These are phyloP conservation scores for Brachypodius melanocephalos DNA, from an alignment of 2,113 vertebrate species.

Conservation along the genomic window DNA sequence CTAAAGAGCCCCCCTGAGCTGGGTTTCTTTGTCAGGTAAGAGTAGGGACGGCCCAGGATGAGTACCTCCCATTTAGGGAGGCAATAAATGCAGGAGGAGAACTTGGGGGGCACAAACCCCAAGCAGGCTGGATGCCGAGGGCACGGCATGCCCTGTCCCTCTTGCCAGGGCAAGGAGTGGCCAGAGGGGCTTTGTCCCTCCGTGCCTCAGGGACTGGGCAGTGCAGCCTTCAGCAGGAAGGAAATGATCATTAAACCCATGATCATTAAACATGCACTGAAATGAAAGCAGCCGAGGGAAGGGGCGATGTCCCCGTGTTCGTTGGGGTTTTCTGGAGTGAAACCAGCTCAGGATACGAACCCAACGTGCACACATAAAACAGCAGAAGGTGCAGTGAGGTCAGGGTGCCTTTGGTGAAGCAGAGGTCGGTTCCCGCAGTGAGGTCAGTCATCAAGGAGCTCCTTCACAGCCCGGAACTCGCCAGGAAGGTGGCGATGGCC, in stretches of 20 bases:
- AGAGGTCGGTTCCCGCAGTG: not conserved
- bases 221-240: not conserved
- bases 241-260: no score
- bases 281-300: not conserved
- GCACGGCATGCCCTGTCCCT: fast-evolving
- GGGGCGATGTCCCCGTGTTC: not conserved
- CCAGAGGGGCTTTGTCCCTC: not conserved
- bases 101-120: fast-evolving
- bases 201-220: fast-evolving
- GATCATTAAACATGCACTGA: no score
- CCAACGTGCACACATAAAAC: fast-evolving
- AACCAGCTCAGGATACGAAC: not conserved
- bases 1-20: not conserved
- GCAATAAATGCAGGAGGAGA: not conserved
- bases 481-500: slow-evolving; percentile 59
- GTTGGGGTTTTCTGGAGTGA: not conserved
- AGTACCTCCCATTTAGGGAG: not conserved
- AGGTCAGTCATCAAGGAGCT: not conserved
- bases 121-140: not conserved
- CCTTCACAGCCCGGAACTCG: slow-evolving; percentile 32
- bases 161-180: fast-evolving
- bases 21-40: not conserved
- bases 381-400: fast-evolving
- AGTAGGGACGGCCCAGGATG: not conserved
- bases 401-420: not conserved